These are phyloP conservation scores for Rhombomys opimus DNA, from an alignment of 2,113 vertebrate genomes.

Conservation along the genomic window DNA sequence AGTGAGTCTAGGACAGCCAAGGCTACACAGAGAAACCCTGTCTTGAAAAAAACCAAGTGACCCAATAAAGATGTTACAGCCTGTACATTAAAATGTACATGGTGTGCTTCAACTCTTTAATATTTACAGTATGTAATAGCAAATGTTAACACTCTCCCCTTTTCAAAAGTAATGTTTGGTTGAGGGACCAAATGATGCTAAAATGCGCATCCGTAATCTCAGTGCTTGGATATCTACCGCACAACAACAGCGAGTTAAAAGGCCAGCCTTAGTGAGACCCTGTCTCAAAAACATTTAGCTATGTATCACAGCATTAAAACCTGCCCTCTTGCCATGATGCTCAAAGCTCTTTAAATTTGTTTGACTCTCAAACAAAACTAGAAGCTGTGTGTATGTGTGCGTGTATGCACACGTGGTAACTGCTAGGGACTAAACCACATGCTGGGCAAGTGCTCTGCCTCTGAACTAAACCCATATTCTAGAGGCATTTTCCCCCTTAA, in stretches of 20 bases:
- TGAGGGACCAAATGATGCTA: background rate
- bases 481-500: background rate
- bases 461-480: background rate
- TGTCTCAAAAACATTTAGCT: background rate
- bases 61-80: background rate
- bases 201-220: background rate
- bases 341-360: background rate
- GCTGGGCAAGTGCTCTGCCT: background rate
- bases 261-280: background rate
- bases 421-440: background rate
- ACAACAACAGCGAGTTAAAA: background rate
- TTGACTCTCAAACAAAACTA: background rate
- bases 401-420: background rate
- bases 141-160: background rate
- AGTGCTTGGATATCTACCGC: no score
- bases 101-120: background rate
- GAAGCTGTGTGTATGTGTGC: background rate
- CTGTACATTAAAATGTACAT: conserved; percentile 19
- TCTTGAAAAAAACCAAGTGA: no score
- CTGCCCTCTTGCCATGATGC: background rate
- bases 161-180: background rate
- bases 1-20: no score
- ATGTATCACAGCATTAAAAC: background rate
- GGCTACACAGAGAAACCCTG: no score
- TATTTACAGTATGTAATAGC: background rate